These are phyloP conservation scores for Tautogolabrus adspersus DNA, from an alignment of 2,113 vertebrate species.

Conservation along the genomic window DNA sequence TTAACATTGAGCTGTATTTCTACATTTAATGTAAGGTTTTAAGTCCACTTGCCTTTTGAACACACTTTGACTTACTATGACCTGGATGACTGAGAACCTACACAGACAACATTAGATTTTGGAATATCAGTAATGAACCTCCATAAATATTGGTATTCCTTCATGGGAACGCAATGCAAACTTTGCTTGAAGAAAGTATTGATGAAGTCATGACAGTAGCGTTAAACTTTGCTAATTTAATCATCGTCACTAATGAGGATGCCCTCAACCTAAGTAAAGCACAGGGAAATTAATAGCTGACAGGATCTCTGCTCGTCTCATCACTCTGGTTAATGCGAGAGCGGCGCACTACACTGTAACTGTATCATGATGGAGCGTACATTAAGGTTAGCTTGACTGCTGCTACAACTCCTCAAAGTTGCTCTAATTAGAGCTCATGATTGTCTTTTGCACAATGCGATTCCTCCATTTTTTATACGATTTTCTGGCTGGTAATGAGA, in stretches of 20 bases:
- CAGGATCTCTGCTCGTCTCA: conserved; percentile 31
- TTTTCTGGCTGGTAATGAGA: conserved; percentile 22
- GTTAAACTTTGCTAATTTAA: conserved; percentile 23
- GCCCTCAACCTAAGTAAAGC: conserved; percentile 17
- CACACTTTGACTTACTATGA: too few species aligned
- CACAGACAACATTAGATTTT: not conserved
- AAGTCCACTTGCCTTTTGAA: too few species aligned
- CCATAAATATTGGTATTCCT: not conserved
- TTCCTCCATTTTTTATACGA: not conserved
- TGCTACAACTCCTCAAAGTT: conserved; percentile 2
- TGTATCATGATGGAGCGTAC: not conserved
- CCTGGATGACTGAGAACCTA: too few species aligned
- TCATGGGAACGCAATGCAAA: not conserved
- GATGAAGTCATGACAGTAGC: conserved; percentile 14
- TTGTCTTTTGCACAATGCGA: not conserved
- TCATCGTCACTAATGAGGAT: conserved; percentile 53
- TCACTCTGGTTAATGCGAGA: conserved; percentile 28
- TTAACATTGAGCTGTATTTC: too few species aligned
- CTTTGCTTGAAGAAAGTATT: not conserved
- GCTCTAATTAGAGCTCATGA: conserved; percentile 1
- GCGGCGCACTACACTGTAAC: conserved; percentile 14
- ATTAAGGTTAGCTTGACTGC: conserved; percentile 5
- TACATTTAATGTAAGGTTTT: too few species aligned
- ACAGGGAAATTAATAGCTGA: conserved; percentile 51
- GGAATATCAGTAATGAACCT: not conserved